phyloP scores from a whole-genome alignment of 23 tunicate species.

The Clavelina lepadiformis region DNA sequence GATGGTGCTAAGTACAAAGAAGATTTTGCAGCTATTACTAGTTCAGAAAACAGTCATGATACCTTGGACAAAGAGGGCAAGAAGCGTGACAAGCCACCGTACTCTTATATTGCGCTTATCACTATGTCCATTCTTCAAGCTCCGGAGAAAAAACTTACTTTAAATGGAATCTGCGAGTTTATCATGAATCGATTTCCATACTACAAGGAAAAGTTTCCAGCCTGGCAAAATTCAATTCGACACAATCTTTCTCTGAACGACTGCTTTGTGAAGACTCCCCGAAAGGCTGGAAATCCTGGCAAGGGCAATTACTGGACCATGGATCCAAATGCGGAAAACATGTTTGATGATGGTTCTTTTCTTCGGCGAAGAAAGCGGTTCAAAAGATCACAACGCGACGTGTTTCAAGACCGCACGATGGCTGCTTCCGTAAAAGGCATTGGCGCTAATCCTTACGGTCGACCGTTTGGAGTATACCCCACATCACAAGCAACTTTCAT shows the following conservation, averaged over 20 bases:
- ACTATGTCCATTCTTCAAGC: slow-evolving; percentile 92
- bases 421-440: slow-evolving; percentile 35
- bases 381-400: slow-evolving; percentile 58
- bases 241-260: slow-evolving; percentile 84
- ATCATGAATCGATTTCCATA: slow-evolving; percentile 87
- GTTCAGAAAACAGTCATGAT: background rate
- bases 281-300: slow-evolving; percentile 90
- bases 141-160: slow-evolving; percentile 88
- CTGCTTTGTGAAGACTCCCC: slow-evolving; percentile 86
- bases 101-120: slow-evolving; percentile 91
- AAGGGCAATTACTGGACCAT: slow-evolving; percentile 95
- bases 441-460: slow-evolving; percentile 41
- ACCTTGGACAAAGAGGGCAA: slow-evolving; percentile 21
- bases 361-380: slow-evolving; percentile 78
- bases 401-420: slow-evolving; percentile 48
- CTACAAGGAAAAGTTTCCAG: slow-evolving; percentile 81
- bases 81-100: slow-evolving; percentile 76
- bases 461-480: slow-evolving; percentile 46
- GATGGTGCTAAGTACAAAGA: too few relatives aligned
- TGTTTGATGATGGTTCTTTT: slow-evolving; percentile 93
- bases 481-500: slow-evolving; percentile 46
- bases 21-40: too few relatives aligned
- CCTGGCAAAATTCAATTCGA: slow-evolving; percentile 98
- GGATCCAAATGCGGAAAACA: slow-evolving; percentile 92
- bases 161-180: slow-evolving; percentile 93